Evolutionary conservation across 1,140 invertebrate species (phyloP).

Genomic region (Drosophila pandora): DNA sequence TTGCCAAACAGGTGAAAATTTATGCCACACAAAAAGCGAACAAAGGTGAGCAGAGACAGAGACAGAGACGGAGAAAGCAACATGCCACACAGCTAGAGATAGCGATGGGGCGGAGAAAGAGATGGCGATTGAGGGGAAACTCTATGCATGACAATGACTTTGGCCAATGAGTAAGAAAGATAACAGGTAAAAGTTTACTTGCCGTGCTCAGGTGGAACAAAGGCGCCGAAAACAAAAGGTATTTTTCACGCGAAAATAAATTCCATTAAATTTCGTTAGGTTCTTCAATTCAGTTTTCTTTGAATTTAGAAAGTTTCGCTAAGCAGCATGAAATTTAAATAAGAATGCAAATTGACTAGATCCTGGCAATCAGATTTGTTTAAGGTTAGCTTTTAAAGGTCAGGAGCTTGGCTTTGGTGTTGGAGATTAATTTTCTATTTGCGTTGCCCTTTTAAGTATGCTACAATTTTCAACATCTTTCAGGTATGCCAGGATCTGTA

Average conservation of each 20-base stretch:
- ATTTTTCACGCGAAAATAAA: constrained; percentile 27
- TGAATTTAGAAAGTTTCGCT: constrained; percentile 28
- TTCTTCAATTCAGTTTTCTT: constrained; percentile 26
- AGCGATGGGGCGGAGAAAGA: neutral
- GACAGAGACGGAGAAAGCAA: neutral
- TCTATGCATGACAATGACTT: constrained; percentile 62
- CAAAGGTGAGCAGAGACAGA: constrained; percentile 3
- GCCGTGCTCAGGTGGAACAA: constrained; percentile 42
- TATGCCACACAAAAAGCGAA: constrained; percentile 28
- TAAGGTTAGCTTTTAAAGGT: neutral
- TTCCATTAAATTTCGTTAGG: constrained; percentile 27
- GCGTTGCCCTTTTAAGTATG: neutral
- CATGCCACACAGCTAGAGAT: neutral
- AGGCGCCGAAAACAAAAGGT: constrained; percentile 38
- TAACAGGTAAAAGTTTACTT: constrained; percentile 37
- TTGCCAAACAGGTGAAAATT: constrained; percentile 31
- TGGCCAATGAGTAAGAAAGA: constrained; percentile 47
- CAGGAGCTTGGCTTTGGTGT: neutral
- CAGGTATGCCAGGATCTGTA: neutral
- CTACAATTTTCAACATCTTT: neutral
- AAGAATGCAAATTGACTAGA: constrained; percentile 25
- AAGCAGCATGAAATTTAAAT: constrained; percentile 31
- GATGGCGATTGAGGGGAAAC: constrained; percentile 21
- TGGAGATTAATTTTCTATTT: neutral
- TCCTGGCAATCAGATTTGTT: neutral